A percentile compares a stretch with the other conserved stretches of the same genome.
These are phyloP conservation scores for Drosophila kanekoi DNA, from an alignment of 2,888 invertebrate species.

Conservation along the genomic window DNA sequence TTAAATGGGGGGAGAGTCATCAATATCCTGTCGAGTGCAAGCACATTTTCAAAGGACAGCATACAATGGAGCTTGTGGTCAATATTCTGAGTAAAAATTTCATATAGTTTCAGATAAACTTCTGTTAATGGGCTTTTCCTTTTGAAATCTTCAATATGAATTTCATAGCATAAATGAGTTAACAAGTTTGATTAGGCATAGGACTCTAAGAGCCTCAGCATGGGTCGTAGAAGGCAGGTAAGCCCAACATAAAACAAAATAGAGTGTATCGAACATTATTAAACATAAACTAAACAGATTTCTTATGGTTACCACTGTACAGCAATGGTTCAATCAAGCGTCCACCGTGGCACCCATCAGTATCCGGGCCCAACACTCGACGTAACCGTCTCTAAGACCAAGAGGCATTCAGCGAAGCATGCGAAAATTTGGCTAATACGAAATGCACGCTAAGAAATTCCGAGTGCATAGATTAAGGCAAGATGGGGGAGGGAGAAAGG, in stretches of 20 bases:
- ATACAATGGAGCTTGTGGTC: conserved; percentile 40
- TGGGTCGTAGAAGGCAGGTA: too few species aligned
- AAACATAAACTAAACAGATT: not conserved
- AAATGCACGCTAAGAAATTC: conserved; percentile 76
- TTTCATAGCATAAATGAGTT: too few species aligned
- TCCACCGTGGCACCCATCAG: conserved; percentile 34
- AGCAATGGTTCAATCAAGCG: conserved; percentile 51
- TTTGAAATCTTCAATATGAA: too few species aligned
- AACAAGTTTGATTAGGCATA: too few species aligned
- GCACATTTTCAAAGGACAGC: conserved; percentile 28
- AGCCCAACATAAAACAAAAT: too few species aligned
- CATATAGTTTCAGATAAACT: not conserved
- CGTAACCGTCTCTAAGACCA: conserved; percentile 25
- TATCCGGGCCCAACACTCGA: conserved; percentile 1
- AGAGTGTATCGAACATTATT: too few species aligned
- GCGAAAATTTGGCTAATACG: conserved; percentile 79
- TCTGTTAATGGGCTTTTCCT: too few species aligned
- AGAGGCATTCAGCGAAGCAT: conserved; percentile 66
- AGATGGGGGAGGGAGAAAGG: conserved; percentile 14
- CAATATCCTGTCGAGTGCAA: conserved; percentile 71
- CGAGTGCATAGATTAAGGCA: conserved; percentile 72
- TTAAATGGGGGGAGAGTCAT: conserved; percentile 47
- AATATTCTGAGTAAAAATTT: not conserved
- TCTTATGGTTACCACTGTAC: conserved; percentile 46
- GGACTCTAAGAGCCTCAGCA: too few species aligned